A percentile compares a stretch with the other conserved stretches of the same genome.
Conservation (phyloP, 1,140 invertebrate species). For the Atta colombica region DNA sequence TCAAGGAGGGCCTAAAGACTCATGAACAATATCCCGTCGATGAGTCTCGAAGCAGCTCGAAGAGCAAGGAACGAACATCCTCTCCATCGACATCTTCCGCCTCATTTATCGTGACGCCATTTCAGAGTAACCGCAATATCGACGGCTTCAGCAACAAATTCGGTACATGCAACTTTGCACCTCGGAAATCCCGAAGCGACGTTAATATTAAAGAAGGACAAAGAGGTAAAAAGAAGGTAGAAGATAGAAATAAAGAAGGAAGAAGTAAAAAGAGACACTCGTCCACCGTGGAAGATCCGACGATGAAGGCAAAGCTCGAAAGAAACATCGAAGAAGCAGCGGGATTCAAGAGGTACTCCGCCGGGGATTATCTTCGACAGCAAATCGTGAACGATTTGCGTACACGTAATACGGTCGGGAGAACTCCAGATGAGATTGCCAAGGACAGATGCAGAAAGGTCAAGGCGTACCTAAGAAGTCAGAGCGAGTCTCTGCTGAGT, state of each 20-base stretch:
- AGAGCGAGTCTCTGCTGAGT: slow-evolving; percentile 60
- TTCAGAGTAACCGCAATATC: slow-evolving; percentile 76
- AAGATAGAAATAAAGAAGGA: too few relatives aligned
- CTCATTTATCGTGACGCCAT: neutral
- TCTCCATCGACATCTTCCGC: slow-evolving; percentile 19
- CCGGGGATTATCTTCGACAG: slow-evolving; percentile 79
- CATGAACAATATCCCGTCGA: slow-evolving; percentile 76
- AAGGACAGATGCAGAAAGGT: slow-evolving; percentile 75
- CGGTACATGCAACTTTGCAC: slow-evolving; percentile 67
- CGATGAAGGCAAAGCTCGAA: slow-evolving; percentile 6
- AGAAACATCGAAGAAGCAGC: slow-evolving; percentile 6
- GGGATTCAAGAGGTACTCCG: slow-evolving; percentile 72
- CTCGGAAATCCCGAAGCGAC: slow-evolving; percentile 81
- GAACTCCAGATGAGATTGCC: slow-evolving; percentile 70
- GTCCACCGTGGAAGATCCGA: slow-evolving; percentile 30
- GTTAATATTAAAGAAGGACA: slow-evolving; percentile 64
- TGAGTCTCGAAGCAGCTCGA: slow-evolving; percentile 1
- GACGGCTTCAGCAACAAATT: slow-evolving; percentile 82
- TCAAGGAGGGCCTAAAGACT: slow-evolving; percentile 77
- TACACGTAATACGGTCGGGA: slow-evolving; percentile 49
- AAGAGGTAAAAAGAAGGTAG: slow-evolving; percentile 45
- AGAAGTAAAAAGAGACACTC: slow-evolving; percentile 65
- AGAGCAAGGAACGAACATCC: slow-evolving; percentile 12
- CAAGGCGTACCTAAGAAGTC: slow-evolving; percentile 74
- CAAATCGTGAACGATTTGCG: slow-evolving; percentile 78